A percentile compares a stretch with the other conserved stretches of the same genome.
Evolutionary conservation across 2,113 vertebrate species (phyloP).

Genomic region (Rhinichthys klamathensis): DNA sequence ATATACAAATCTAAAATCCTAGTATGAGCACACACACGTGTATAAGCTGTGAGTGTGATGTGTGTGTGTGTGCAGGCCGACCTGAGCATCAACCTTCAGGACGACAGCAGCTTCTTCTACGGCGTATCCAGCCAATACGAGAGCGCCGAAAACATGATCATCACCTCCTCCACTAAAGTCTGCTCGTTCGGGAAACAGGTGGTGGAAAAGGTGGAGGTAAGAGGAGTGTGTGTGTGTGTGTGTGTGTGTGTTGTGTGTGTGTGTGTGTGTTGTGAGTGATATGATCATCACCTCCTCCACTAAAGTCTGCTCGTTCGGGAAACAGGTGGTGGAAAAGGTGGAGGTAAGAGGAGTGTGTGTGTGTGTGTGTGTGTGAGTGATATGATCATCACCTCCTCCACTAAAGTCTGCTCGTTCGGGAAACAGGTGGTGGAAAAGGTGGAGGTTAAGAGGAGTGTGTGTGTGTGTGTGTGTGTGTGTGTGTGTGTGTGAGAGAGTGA

Average conservation of each 20-base stretch:
- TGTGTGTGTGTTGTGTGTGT: too few species aligned
- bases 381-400: conserved; percentile 96
- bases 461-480: too few species aligned
- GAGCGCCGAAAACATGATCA: conserved; percentile 92
- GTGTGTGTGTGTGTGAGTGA: too few species aligned
- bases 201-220: conserved; percentile 96
- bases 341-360: conserved; percentile 79
- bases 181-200: conserved; percentile 98
- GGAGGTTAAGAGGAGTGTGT: conserved; percentile 83
- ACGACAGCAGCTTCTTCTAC: conserved; percentile 91
- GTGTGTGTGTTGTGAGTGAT: too few species aligned
- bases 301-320: conserved; percentile 96
- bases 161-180: conserved; percentile 96
- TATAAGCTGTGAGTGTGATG: too few species aligned
- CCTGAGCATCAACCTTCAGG: conserved; percentile 89
- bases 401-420: conserved; percentile 96
- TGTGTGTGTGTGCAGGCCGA: conserved; percentile 80
- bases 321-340: conserved; percentile 97
- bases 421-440: conserved; percentile 98
- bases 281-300: conserved; percentile 97
- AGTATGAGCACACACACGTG: not conserved
- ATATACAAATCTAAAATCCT: not conserved
- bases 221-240: conserved; percentile 31
- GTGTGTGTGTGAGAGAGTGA: too few species aligned
- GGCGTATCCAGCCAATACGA: conserved; percentile 95